Conservation (phyloP, 2,113 vertebrate species). For the Hiodon alosoides region DNA sequence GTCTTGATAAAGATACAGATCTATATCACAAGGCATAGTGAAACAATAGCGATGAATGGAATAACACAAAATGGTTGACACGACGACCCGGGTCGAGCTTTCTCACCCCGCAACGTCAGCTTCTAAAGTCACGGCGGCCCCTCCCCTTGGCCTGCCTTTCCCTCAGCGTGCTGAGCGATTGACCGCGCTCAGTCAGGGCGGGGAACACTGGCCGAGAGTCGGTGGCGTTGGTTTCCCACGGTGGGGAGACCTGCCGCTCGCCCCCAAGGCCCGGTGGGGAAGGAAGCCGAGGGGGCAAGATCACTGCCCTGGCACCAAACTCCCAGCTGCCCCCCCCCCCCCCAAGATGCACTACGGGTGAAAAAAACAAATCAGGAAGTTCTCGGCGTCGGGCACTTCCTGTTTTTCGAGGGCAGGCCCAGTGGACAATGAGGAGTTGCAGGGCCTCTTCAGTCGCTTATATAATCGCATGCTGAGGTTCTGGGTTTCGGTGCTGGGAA, state of each 20-base stretch:
- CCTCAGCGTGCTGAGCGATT: constrained; percentile 37
- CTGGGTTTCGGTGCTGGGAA: neutral
- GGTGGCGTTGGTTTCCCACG: constrained; percentile 59
- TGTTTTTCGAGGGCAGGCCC: constrained; percentile 53
- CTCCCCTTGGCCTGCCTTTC: neutral
- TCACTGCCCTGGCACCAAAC: constrained; percentile 33
- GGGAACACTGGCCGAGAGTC: constrained; percentile 25
- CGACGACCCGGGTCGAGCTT: neutral
- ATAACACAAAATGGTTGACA: neutral
- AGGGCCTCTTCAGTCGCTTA: constrained; percentile 24
- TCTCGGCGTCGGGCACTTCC: constrained; percentile 63
- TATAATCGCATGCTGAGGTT: neutral
- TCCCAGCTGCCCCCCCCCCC: constrained; percentile 19
- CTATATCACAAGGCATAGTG: neutral
- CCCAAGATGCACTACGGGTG: constrained; percentile 35
- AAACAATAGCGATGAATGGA: constrained; percentile 1
- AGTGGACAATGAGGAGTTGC: constrained; percentile 42
- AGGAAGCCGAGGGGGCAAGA: constrained; percentile 50
- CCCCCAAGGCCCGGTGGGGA: constrained; percentile 40
- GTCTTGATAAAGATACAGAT: neutral
- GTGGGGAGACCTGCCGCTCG: constrained; percentile 37
- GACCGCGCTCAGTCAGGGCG: constrained; percentile 28
- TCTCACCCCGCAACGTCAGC: constrained; percentile 8
- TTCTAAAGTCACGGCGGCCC: neutral
- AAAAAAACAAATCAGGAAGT: constrained; percentile 62